Percentiles rank a stretch among this genome's conserved stretches.
Evolutionary conservation across 2,113 vertebrate genomes (phyloP).

Genomic region (Tiliqua scincoides): DNA sequence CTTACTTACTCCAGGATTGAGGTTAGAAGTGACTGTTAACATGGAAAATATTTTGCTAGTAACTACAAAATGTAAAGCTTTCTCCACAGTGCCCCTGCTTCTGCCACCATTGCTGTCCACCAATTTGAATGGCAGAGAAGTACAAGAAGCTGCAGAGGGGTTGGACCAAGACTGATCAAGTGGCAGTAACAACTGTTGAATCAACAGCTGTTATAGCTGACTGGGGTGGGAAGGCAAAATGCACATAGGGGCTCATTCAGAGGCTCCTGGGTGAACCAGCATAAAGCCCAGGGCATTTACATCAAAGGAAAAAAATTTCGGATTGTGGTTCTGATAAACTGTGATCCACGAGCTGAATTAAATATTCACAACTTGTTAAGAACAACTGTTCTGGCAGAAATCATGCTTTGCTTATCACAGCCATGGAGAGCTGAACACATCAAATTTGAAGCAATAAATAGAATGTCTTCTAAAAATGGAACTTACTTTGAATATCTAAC

Average conservation of each 20-base stretch:
- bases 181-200: neutral
- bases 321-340: neutral
- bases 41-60: neutral
- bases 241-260: neutral
- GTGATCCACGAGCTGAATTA: neutral
- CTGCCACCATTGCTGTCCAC: neutral
- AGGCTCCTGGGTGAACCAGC: too few species aligned
- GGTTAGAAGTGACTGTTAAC: too few species aligned
- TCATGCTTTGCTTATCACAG: neutral
- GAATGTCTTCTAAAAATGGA: neutral
- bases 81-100: neutral
- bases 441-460: neutral
- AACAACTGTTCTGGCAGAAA: fast-evolving
- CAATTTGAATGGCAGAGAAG: neutral
- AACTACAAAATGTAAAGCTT: neutral
- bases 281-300: too few species aligned
- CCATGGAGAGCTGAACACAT: neutral
- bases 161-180: neutral
- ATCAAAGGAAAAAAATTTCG: neutral
- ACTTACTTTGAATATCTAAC: slow-evolving; percentile 98
- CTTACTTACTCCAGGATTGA: too few species aligned
- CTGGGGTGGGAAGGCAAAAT: too few species aligned
- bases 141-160: neutral
- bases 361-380: neutral
- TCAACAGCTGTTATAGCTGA: neutral